These are phyloP conservation scores for Lochmaea crataegi DNA, from an alignment of 2,888 invertebrate genomes.

Conservation along the genomic window DNA sequence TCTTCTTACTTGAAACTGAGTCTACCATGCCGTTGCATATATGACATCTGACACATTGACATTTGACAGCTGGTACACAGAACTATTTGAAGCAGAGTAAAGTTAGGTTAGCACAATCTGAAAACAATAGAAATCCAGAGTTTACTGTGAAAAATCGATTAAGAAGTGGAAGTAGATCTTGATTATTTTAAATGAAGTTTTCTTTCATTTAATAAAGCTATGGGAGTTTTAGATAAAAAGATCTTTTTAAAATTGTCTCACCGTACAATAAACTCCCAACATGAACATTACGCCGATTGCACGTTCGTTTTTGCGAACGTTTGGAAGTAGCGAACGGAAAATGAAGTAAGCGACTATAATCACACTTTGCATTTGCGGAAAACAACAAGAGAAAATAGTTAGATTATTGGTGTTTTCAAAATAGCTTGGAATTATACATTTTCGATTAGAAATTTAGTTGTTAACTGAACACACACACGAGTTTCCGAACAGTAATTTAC, in stretches of 20 bases:
- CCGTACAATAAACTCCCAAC: not conserved
- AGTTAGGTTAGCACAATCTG: no score
- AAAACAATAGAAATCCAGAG: no score
- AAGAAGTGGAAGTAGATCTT: no score
- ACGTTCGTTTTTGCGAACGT: not conserved
- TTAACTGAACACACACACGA: not conserved
- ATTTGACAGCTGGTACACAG: no score
- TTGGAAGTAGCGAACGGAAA: not conserved
- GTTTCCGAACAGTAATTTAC: conserved; percentile 14
- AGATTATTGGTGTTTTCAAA: not conserved
- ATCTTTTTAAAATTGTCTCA: no score
- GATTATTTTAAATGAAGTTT: no score
- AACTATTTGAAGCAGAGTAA: no score
- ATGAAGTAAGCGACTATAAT: not conserved
- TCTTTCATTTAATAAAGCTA: no score
- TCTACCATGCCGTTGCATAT: no score
- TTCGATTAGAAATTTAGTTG: not conserved
- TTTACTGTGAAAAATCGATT: no score
- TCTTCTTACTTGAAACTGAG: no score
- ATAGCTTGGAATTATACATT: not conserved
- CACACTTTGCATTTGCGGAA: not conserved
- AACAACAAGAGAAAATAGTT: not conserved
- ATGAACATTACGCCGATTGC: not conserved
- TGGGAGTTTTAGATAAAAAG: not conserved
- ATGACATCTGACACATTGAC: no score